Evolutionary conservation across 2,888 invertebrate genomes (phyloP), one percentile per base, ranked within the genome.

Genomic region (Cantharis lateralis): DNA sequence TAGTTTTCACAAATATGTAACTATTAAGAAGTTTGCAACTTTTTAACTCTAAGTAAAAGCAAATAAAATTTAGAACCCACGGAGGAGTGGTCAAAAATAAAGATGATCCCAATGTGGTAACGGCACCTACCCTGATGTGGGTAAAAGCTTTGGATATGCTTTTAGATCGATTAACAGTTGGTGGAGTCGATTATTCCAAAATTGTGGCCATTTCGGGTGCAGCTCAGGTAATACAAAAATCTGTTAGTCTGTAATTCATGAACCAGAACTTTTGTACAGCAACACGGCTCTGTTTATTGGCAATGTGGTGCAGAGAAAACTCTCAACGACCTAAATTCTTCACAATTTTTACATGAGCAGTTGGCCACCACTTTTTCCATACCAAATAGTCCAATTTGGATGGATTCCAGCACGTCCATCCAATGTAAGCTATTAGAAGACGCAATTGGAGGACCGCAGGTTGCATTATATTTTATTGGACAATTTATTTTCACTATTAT

Each of bases 281-380:
- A 99, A 95, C 99, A 99, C 88, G 98, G 98, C 0, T 97, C 98
- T 64, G 95, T 99, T 0, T 99, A 96, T 89, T 99, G 99, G 99
- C 93, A 93, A 68, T 93, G 91, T 79, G 95, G 95, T 13, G 93
- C 95, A 0, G 91, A 92, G 73, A 83, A 90, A 13, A 90, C 90
- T 0, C 89, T 99, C 15, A 86, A 88, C 72, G 91, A 88, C 68
- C 89, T 98, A 24, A 91, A 95, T 72, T 89, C 95, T 0, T 91
- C 92, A 10, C 93, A 93, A 84, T 95, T 95, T 87, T 88, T 98
- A 10, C 95, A 96, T 89, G 92, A 95, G 18, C 97, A 98, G 88
- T 89, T 98, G 62, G 91, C 92, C 70, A 93, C 94, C 5, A 89
- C 90, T 0, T 99, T 99, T 87, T 93, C 95, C 13, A 87, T 95